These are phyloP conservation scores for Acanthosoma haemorrhoidale DNA, from an alignment of 2,888 invertebrate genomes.

Conservation along the genomic window DNA sequence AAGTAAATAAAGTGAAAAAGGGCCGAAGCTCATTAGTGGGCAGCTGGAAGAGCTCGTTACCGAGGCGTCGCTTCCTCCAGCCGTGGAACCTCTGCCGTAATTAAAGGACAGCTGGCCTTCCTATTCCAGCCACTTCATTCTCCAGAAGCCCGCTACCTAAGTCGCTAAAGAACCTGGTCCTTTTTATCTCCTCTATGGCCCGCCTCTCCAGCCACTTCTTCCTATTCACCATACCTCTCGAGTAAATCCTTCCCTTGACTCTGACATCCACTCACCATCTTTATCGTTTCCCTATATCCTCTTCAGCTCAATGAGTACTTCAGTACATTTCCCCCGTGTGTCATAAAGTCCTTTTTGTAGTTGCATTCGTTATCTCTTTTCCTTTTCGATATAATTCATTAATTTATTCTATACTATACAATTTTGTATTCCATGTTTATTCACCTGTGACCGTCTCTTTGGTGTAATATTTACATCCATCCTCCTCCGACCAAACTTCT, in stretches of 20 bases:
- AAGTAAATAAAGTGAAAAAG: background rate
- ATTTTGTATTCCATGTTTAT: too few relatives aligned
- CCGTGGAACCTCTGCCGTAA: background rate
- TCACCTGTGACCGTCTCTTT: too few relatives aligned
- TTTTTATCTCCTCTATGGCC: too few relatives aligned
- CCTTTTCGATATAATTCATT: too few relatives aligned
- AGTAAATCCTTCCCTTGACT: background rate
- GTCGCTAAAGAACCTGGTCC: background rate
- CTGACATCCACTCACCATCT: background rate
- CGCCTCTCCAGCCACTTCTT: background rate
- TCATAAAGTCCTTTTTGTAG: too few relatives aligned
- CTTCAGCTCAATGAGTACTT: background rate
- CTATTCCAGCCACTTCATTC: constrained; percentile 1
- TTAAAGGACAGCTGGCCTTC: background rate
- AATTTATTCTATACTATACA: too few relatives aligned
- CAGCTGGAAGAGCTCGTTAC: background rate
- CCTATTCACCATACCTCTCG: background rate
- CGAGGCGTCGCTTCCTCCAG: background rate
- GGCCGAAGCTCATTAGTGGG: background rate
- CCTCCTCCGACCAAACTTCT: too few relatives aligned
- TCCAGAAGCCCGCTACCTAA: background rate
- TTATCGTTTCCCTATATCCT: background rate
- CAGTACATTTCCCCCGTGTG: too few relatives aligned
- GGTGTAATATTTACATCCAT: too few relatives aligned
- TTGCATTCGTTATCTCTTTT: too few relatives aligned